Evolutionary conservation across 2,113 vertebrate genomes (phyloP).

Genomic region (Plecotus auritus): DNA sequence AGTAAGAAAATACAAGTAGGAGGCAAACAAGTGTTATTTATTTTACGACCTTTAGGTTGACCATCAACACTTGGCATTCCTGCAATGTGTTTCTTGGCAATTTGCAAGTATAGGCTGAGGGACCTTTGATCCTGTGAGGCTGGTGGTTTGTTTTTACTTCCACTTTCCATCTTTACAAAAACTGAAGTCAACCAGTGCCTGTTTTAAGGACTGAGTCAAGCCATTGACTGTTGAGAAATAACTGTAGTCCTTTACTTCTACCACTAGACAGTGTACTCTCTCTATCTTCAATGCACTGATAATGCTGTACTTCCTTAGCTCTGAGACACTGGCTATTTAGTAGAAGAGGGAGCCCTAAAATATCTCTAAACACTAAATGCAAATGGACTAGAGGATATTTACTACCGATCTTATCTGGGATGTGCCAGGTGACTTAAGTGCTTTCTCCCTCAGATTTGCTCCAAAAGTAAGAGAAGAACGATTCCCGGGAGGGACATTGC

Average conservation of each 20-base stretch:
- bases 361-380: background rate
- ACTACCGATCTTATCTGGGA: background rate
- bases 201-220: background rate
- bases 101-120: background rate
- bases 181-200: background rate
- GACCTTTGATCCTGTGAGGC: background rate
- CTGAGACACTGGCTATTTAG: background rate
- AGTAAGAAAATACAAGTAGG: background rate
- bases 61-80: background rate
- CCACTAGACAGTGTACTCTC: constrained; percentile 27
- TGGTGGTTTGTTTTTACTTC: constrained; percentile 28
- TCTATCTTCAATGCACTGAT: background rate
- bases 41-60: background rate
- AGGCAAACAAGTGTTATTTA: background rate
- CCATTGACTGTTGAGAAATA: background rate
- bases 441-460: background rate
- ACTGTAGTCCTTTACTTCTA: background rate
- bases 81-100: background rate
- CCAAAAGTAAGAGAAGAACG: background rate
- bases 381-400: background rate
- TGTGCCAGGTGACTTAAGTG: background rate
- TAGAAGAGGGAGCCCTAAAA: background rate
- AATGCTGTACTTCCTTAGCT: background rate
- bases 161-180: constrained; percentile 5
- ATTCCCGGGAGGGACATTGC: background rate